phyloP scores from a whole-genome alignment of 2,797 vertebrate species.

The Hyperoplus immaculatus region DNA sequence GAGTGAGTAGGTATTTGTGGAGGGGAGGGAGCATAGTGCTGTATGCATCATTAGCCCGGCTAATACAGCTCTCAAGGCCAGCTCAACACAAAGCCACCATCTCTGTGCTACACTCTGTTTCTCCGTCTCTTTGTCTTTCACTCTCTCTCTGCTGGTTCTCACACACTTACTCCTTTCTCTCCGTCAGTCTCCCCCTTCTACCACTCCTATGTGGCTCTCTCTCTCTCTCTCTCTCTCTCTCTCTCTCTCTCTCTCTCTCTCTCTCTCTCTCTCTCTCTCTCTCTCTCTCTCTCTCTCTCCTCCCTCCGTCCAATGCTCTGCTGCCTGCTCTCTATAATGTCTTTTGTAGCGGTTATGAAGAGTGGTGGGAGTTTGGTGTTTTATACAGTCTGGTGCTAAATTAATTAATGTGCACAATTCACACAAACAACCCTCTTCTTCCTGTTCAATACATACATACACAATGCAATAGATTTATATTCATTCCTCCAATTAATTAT shows the following conservation, averaged over 20 bases:
- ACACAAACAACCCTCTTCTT: background rate
- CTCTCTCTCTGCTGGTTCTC: constrained; percentile 55
- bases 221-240: constrained; percentile 23
- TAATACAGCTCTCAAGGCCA: constrained; percentile 65
- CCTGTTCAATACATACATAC: constrained; percentile 2
- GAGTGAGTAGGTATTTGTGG: constrained; percentile 48
- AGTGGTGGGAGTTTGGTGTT: constrained; percentile 45
- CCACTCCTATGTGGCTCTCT: background rate
- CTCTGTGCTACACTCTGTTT: constrained; percentile 48
- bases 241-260: background rate
- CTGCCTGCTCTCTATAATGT: constrained; percentile 74
- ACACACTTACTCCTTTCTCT: constrained; percentile 50
- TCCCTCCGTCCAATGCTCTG: constrained; percentile 75
- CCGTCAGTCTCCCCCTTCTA: constrained; percentile 20
- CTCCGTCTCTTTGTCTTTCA: constrained; percentile 51
- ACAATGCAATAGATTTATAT: constrained; percentile 1
- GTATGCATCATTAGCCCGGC: constrained; percentile 72
- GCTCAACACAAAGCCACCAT: constrained; percentile 56
- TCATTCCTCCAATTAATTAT: background rate
- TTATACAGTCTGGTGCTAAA: constrained; percentile 51
- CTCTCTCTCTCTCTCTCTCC: constrained; percentile 45
- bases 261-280: constrained; percentile 24
- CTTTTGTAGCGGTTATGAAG: constrained; percentile 76
- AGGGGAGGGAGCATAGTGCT: constrained; percentile 36
- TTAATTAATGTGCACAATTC: constrained; percentile 44